Conservation (phyloP, 2,797 vertebrate species). For the Danio choprae region DNA sequence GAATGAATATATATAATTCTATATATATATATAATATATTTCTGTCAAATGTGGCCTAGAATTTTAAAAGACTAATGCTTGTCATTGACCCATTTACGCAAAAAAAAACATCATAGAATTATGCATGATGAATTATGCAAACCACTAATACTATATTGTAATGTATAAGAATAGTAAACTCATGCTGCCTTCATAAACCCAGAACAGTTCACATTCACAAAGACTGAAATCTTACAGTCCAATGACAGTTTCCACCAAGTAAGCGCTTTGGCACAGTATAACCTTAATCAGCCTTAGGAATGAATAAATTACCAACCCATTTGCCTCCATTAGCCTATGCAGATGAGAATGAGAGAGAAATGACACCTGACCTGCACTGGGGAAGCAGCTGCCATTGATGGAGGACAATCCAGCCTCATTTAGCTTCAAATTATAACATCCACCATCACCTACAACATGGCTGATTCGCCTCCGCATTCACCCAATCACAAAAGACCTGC, state of each 20-base stretch:
- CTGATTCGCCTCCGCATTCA: conserved; percentile 8
- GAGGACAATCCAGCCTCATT: conserved; percentile 57
- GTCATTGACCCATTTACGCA: conserved; percentile 29
- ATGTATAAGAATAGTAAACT: conserved; percentile 6
- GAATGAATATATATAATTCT: too few species aligned
- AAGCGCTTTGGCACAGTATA: conserved; percentile 41
- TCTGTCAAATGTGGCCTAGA: background rate
- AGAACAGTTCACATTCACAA: background rate
- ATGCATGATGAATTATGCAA: conserved; percentile 3
- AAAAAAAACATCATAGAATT: background rate
- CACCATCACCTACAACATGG: conserved; percentile 34
- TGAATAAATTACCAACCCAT: conserved; percentile 58
- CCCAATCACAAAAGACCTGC: conserved; percentile 41
- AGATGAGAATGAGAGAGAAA: conserved; percentile 49
- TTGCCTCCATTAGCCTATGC: conserved; percentile 62
- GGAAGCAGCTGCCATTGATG: conserved; percentile 57
- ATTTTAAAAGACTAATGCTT: background rate
- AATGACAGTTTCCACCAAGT: conserved; percentile 31
- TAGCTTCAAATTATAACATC: conserved; percentile 51
- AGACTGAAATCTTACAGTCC: conserved; percentile 14
- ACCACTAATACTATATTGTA: conserved; percentile 4
- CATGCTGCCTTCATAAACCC: background rate
- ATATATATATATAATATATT: background rate
- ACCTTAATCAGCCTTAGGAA: conserved; percentile 57
- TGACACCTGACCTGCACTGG: conserved; percentile 51